Percentiles rank a stretch among this genome's conserved stretches.
phyloP scores from a whole-genome alignment of 2,888 invertebrate genomes.

The Drosophila suboccidentalis region DNA sequence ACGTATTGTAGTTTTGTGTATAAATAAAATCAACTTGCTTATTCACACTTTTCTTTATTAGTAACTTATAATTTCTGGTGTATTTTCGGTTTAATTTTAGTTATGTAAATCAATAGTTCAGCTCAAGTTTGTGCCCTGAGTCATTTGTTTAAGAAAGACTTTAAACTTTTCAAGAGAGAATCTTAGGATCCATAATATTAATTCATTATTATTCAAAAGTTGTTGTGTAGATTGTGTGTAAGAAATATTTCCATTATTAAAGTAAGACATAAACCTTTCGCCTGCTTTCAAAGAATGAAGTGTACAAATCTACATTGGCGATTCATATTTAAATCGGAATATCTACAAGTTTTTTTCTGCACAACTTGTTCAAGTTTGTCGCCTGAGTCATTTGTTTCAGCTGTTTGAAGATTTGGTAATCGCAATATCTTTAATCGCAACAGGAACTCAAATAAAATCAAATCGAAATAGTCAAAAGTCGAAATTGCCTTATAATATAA shows the following conservation, averaged over 20 bases:
- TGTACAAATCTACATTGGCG: neutral
- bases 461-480: constrained; percentile 21
- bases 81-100: neutral
- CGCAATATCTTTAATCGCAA: constrained; percentile 18
- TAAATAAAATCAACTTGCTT: neutral
- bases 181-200: no score
- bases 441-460: constrained; percentile 42
- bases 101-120: constrained; percentile 18
- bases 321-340: neutral
- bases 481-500: constrained; percentile 39
- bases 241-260: no score
- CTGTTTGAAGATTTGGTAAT: neutral
- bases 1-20: neutral
- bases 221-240: no score
- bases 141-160: constrained; percentile 1
- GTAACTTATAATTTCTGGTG: neutral
- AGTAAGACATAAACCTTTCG: neutral
- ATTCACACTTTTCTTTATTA: constrained; percentile 14
- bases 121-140: neutral
- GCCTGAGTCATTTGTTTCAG: constrained; percentile 25
- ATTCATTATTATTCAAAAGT: no score
- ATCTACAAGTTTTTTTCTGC: neutral
- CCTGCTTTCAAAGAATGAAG: neutral
- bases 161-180: no score
- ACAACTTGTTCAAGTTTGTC: constrained; percentile 2